Base-by-base conservation (phyloP, 2,888 invertebrate genomes). In the Drosophila mimica region DNA sequence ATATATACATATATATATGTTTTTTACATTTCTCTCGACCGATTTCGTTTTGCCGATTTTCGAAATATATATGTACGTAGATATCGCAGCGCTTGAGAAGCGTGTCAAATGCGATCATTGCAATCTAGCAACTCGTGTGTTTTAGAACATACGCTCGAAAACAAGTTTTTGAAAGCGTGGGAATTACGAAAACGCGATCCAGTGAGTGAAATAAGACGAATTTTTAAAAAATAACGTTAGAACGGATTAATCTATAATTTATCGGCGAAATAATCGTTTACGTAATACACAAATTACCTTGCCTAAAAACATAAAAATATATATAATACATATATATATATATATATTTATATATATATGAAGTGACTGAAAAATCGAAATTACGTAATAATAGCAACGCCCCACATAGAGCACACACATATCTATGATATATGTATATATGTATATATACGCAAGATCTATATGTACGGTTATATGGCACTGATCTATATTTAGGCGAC, bases 81-180 rank as follows among this genome's bases (percentile, higher is more conserved):
- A 77, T 77, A 77, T 80, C 81, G 72, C 70, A 79, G 67, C 65
- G 64, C 25, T 73, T 53, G 54, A 74, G 70, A 72, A 83, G 86
- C 85, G 83, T 78, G 78, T 79, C 78, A 79, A 83, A 90, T 88
- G 78, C 73, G 83, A 84, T 93, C 93, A 93, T 92, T 93, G 92
- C 92, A 90, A 91, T 93, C 88, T 91, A 86, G 92, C 92, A 92
- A 91, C 91, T 93, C 91, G 92, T 91, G 82, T 89, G 89, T 91
- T 89, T 86, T 90, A 90, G 91, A 91, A 78, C 83, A 78, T 51
- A 46, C 48, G 40, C n/a, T 49, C 62, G 68, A 68, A 68, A 36
- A 25, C 25, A 57, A 74, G 56, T 66, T 74, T 79, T 62, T 9
- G 61, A 53, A 70, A 58, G 46, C 66, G 79, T 77, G 74, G 59